These are phyloP conservation scores for Coelopa frigida DNA, from an alignment of 1,140 invertebrate genomes.

Conservation along the genomic window DNA sequence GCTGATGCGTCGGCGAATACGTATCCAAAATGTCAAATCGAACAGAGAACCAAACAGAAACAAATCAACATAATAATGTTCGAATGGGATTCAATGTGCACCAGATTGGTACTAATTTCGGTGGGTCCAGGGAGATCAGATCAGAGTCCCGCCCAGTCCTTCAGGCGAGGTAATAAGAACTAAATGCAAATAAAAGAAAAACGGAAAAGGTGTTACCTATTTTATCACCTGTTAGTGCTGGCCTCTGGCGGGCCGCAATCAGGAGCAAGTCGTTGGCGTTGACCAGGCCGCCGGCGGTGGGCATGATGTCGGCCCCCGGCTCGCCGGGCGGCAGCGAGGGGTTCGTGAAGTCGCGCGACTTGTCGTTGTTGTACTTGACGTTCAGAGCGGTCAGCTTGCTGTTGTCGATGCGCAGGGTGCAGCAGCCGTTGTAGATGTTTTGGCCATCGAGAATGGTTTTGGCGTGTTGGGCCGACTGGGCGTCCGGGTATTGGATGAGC, in stretches of 20 bases:
- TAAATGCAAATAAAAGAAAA: slow-evolving; percentile 27
- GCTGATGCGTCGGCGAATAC: too few species aligned
- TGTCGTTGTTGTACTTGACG: slow-evolving; percentile 99
- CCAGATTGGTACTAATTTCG: neutral
- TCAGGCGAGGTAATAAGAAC: slow-evolving; percentile 12
- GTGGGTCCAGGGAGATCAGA: too few species aligned
- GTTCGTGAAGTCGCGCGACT: slow-evolving; percentile 97
- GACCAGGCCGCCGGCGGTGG: slow-evolving; percentile 54
- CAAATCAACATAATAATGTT: neutral
- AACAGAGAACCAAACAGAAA: neutral
- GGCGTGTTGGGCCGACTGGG: slow-evolving; percentile 90
- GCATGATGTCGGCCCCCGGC: slow-evolving; percentile 57
- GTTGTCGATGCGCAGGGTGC: slow-evolving; percentile 98
- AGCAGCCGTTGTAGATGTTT: slow-evolving; percentile 98
- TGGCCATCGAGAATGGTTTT: slow-evolving; percentile 94
- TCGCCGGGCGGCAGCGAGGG: slow-evolving; percentile 93
- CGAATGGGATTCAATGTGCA: neutral
- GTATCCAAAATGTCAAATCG: too few species aligned
- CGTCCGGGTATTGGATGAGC: slow-evolving; percentile 96
- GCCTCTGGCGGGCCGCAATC: slow-evolving; percentile 57
- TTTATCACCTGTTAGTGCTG: slow-evolving; percentile 51
- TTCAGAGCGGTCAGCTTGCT: slow-evolving; percentile 96
- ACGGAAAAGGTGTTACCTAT: slow-evolving; percentile 40
- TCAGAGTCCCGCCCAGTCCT: too few species aligned
- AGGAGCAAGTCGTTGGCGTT: slow-evolving; percentile 56